Conservation (phyloP, 2,113 vertebrate genomes). For the Amblyopsis rosae region DNA sequence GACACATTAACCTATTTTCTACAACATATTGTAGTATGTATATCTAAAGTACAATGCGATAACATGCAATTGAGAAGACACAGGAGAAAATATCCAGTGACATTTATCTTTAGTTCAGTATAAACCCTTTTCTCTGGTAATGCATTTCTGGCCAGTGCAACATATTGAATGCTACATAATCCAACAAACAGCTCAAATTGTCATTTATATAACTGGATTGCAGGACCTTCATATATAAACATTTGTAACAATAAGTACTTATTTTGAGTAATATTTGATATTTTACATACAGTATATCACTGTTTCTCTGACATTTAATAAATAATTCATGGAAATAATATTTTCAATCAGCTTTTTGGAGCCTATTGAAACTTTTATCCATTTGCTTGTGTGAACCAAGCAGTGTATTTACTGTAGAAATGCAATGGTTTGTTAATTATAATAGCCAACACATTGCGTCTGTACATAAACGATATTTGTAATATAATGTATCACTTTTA, state of each 20-base stretch:
- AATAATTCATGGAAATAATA: conserved; percentile 9
- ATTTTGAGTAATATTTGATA: too few species aligned
- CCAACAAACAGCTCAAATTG: too few species aligned
- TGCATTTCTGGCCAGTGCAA: too few species aligned
- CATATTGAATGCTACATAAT: too few species aligned
- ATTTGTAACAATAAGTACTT: too few species aligned
- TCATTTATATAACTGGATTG: too few species aligned
- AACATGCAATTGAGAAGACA: conserved; percentile 66
- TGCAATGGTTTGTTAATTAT: conserved; percentile 64
- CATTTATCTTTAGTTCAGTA: conserved; percentile 21
- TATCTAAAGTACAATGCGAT: conserved; percentile 23
- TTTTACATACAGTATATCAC: too few species aligned
- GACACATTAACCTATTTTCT: conserved; percentile 13
- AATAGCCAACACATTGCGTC: conserved; percentile 61
- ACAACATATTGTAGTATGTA: conserved; percentile 27
- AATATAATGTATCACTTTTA: conserved; percentile 71
- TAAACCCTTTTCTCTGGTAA: too few species aligned
- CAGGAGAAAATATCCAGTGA: conserved; percentile 85
- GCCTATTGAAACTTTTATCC: conserved; percentile 5
- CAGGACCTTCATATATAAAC: too few species aligned
- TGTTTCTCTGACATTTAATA: too few species aligned
- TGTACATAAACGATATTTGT: conserved; percentile 79
- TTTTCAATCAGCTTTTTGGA: too few species aligned
- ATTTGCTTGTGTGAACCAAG: conserved; percentile 69
- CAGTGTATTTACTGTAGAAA: conserved; percentile 81